Evolutionary conservation across 2,888 invertebrate species (phyloP).

Genomic region (Callinectes sapidus): DNA sequence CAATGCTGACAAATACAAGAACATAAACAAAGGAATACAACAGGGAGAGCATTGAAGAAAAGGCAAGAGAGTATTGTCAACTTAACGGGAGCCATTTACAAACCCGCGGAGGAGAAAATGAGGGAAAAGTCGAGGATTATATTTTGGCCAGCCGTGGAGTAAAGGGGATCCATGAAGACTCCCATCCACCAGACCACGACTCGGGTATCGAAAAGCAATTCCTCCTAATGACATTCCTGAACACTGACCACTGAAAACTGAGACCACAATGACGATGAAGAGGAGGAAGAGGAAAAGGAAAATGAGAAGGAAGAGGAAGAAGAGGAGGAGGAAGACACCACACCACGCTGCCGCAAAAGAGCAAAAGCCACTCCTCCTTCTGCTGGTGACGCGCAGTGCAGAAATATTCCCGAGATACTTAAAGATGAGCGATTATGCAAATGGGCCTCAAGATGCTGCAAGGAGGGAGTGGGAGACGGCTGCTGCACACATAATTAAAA

Average conservation of each 20-base stretch:
- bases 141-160: background rate
- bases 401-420: slow-evolving; percentile 19
- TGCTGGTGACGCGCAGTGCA: background rate
- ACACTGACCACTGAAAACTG: background rate
- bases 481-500: slow-evolving; percentile 17
- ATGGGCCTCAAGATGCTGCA: slow-evolving; percentile 1
- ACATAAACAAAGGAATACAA: background rate
- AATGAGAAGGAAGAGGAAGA: background rate
- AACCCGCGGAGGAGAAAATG: background rate
- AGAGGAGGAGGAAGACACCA: background rate
- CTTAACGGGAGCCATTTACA: background rate
- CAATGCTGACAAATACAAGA: background rate
- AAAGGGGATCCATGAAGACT: background rate
- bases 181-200: background rate
- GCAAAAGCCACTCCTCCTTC: background rate
- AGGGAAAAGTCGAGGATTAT: background rate
- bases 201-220: slow-evolving; percentile 17
- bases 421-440: slow-evolving; percentile 34
- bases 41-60: background rate
- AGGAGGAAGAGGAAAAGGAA: background rate
- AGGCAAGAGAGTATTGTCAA: background rate
- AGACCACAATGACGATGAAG: background rate
- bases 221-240: slow-evolving; percentile 14
- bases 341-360: background rate
- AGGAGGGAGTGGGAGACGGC: background rate